phyloP scores from a whole-genome alignment of 2,113 vertebrate genomes.

The Melanerpes aurifrons region DNA sequence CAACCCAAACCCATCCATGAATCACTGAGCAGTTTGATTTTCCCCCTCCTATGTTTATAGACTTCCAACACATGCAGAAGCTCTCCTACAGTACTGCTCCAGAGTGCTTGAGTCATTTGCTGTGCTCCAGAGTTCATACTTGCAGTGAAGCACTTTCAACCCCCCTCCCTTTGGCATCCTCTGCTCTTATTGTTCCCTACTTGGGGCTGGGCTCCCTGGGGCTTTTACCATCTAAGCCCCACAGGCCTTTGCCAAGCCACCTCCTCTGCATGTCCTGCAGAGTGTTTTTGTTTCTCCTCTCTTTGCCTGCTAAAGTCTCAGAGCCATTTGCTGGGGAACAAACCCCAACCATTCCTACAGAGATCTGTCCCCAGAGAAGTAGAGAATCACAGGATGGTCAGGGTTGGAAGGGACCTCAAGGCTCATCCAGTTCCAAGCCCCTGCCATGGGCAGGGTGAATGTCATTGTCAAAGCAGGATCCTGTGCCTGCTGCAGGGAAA shows the following conservation, averaged over 20 bases:
- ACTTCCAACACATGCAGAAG: background rate
- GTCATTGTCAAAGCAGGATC: slow-evolving; percentile 1
- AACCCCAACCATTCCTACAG: background rate
- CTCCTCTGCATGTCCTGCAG: background rate
- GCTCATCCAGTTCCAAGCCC: no score
- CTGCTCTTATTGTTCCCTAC: background rate
- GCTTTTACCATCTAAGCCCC: background rate
- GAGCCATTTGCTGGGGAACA: slow-evolving; percentile 3
- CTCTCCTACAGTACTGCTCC: background rate
- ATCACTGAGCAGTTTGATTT: no score
- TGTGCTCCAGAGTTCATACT: slow-evolving; percentile 14
- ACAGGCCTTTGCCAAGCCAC: background rate
- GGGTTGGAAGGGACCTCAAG: no score
- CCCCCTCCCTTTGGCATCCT: background rate
- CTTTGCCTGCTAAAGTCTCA: slow-evolving; percentile 1
- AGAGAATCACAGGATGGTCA: background rate
- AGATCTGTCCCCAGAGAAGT: background rate
- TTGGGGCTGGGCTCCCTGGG: background rate
- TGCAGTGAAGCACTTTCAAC: background rate
- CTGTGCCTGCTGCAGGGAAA: slow-evolving; percentile 13
- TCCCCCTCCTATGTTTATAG: background rate
- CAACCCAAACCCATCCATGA: no score
- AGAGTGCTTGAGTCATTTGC: background rate
- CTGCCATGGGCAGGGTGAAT: background rate
- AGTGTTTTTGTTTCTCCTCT: background rate